Evolutionary conservation across 92 coral and sea anemone species (phyloP).

Genomic region (Zoanthus solanderi): DNA sequence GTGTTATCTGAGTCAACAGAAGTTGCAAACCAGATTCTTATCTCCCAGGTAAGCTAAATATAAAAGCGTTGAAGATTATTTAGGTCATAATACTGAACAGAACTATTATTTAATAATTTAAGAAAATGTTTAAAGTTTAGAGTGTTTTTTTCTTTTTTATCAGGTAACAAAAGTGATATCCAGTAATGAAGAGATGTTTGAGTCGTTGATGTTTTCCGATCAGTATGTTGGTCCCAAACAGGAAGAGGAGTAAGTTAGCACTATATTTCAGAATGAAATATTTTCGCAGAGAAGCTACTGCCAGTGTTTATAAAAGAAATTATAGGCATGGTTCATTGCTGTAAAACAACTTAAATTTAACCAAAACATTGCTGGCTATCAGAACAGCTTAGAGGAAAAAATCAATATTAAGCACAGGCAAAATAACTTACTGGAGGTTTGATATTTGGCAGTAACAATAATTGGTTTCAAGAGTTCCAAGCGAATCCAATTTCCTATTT

Average conservation of each 20-base stretch:
- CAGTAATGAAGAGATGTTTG: conserved; percentile 88
- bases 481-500: too few relatives aligned
- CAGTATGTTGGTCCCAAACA: conserved; percentile 98
- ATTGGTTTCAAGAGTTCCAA: too few relatives aligned
- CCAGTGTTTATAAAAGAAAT: too few relatives aligned
- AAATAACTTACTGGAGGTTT: too few relatives aligned
- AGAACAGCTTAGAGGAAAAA: too few relatives aligned
- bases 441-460: too few relatives aligned
- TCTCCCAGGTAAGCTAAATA: conserved; percentile 78
- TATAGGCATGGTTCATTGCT: too few relatives aligned
- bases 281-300: background rate
- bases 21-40: conserved; percentile 75
- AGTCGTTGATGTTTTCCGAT: conserved; percentile 93
- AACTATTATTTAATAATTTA: too few relatives aligned
- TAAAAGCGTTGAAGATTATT: background rate
- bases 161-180: conserved; percentile 87
- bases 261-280: background rate
- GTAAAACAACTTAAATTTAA: too few relatives aligned
- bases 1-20: conserved; percentile 86
- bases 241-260: conserved; percentile 89
- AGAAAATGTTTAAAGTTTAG: too few relatives aligned
- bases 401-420: too few relatives aligned
- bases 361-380: too few relatives aligned
- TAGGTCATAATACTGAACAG: background rate
- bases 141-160: background rate